These are phyloP conservation scores for Silurus asotus DNA, from an alignment of 2,113 vertebrate species.

Conservation along the genomic window DNA sequence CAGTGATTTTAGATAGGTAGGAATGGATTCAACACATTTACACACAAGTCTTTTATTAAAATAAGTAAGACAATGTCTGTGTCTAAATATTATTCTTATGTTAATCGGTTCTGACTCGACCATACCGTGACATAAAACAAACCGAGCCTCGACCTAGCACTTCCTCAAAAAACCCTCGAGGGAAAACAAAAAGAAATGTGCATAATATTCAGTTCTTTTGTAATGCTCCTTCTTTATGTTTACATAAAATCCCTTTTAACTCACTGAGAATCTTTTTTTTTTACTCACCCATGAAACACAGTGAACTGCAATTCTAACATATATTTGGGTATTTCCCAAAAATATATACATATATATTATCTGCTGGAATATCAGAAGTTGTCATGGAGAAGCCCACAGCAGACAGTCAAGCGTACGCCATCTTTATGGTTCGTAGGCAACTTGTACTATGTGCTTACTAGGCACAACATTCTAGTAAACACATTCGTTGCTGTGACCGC, in stretches of 20 bases:
- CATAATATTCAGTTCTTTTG: not conserved
- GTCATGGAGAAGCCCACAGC: not conserved
- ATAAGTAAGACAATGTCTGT: not conserved
- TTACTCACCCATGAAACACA: constrained; percentile 22
- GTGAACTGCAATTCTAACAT: not conserved
- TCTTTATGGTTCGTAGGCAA: not conserved
- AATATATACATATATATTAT: not conserved
- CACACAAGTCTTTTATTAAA: not conserved
- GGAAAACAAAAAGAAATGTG: not conserved
- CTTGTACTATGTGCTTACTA: constrained; percentile 23
- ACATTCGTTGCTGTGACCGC: not conserved
- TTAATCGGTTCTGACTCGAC: not conserved
- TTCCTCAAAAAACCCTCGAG: not conserved
- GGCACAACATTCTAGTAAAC: constrained; percentile 22
- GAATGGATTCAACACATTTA: not conserved
- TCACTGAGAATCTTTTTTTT: not conserved
- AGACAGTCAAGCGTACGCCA: not conserved
- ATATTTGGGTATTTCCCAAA: not conserved
- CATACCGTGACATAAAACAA: not conserved
- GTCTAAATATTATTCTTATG: not conserved
- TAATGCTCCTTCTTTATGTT: not conserved
- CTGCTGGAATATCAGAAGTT: constrained; percentile 20
- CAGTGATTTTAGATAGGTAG: constrained; percentile 4
- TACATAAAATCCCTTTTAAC: not conserved
- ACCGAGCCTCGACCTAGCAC: not conserved